These are phyloP conservation scores for Maccullochella peelii DNA, from an alignment of 2,113 vertebrate species.

Conservation along the genomic window DNA sequence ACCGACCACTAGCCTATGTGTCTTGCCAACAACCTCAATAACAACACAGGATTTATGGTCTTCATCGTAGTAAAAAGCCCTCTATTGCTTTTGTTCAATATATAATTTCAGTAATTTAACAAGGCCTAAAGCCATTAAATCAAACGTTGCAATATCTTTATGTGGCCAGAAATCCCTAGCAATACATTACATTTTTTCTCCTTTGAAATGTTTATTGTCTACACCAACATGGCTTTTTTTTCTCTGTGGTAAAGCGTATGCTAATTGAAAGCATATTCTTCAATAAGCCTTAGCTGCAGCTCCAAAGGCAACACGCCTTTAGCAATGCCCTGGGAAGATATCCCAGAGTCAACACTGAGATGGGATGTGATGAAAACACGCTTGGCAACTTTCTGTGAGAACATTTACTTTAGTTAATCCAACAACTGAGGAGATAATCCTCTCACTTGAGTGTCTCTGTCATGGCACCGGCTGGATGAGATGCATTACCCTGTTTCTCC, in stretches of 20 bases:
- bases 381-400: conserved; percentile 63
- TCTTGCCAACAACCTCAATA: conserved; percentile 67
- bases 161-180: conserved; percentile 58
- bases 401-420: conserved; percentile 69
- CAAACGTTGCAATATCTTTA: conserved; percentile 71
- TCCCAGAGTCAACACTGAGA: conserved; percentile 47
- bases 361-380: conserved; percentile 41
- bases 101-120: conserved; percentile 71
- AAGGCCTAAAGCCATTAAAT: conserved; percentile 64
- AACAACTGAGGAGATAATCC: conserved; percentile 55
- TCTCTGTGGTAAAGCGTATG: conserved; percentile 3
- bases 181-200: conserved; percentile 50
- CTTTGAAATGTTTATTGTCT: conserved; percentile 64
- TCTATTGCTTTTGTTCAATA: conserved; percentile 67
- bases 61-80: conserved; percentile 45
- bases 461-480: background rate
- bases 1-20: conserved; percentile 25
- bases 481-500: conserved; percentile 24
- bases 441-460: conserved; percentile 17
- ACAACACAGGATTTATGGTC: conserved; percentile 64
- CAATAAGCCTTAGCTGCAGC: conserved; percentile 1
- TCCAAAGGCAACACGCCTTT: conserved; percentile 18
- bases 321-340: conserved; percentile 45
- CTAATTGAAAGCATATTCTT: conserved; percentile 75
- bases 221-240: conserved; percentile 7